Base-by-base conservation (phyloP, 2,113 vertebrate species). In the Cairina moschata region DNA sequence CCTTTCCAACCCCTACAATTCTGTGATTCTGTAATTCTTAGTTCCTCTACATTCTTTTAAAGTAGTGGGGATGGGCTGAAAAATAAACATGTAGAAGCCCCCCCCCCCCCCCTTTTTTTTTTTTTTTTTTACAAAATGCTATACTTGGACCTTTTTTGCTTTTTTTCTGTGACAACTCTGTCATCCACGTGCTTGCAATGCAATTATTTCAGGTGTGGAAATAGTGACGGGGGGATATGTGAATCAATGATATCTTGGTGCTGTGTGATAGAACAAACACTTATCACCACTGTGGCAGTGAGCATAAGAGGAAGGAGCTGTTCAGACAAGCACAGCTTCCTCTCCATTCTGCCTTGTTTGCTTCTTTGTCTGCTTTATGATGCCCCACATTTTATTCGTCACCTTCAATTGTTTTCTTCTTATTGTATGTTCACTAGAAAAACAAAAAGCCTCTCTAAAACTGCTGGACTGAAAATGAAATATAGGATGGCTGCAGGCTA, bases 381-480 rank as follows among this genome's bases (percentile, higher is more conserved):
- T 78, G 65, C 32, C 66, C 66, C 65, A 86, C 86, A 36, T 92
- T 94, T 92, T 72, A 86, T 95, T 91, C 4, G 6, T 85, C 85
- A 95, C 73, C 85, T 96, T 93, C 31, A 60, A 84, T 91, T 88
- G 42, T 77, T 96, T 97, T 97, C 63, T 68, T 97, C 78, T 91
- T 82, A 88, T 78, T 60, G 86, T 91, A 95, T 36, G 95, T 96
- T 96, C 68, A 13, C 89, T 83, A 59, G 92, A 71, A 97, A 97
- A 97, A 91, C 93, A 93, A 90, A 95, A 96, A 95, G 20, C 40
- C 91, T 96, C 94, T 96, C 95, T 98, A 96, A 98, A 98, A 98
- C 96, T 97, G 95, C 95, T 98, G 97, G 97, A 98, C 96, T 97
- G 98, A 98, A 97, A 98, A 98, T 98, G 96, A 98, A 98, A 97